Base-by-base conservation (phyloP, 2,888 invertebrate genomes). In the Morpho helenor region DNA sequence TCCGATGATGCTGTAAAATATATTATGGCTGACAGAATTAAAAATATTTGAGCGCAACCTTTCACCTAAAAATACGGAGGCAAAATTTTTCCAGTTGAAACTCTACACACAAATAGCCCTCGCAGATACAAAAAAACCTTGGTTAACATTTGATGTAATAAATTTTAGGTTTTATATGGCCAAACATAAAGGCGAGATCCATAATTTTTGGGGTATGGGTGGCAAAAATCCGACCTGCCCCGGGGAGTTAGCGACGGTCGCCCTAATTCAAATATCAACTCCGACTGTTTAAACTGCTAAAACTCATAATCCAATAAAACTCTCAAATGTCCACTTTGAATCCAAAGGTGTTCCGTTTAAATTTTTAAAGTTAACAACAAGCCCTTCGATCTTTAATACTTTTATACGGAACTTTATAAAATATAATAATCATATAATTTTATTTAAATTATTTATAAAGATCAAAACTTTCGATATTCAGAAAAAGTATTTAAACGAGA, bases 271-370 rank as follows among this genome's bases (percentile, higher is more conserved):
- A 76, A 73, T 73, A 73, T 71, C 69, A 66, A 66, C 71, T 76
- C 74, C 73, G 75, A 75, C 78, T 75, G 79, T 83, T 84, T 79
- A 81, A 86, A 81, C 77, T 79, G 77, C 76, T 76, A 80, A 85
- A 84, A 82, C 82, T 77, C 76, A 78, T 87, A 87, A 88, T 87
- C 86, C 84, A 79, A 87, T 87, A 75, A 85, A 77, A 74, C 77
- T 73, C 74, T 74, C 74, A 69, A 72, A 70, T 74, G 78, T 74
- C 74, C 77, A 75, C 66, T 74, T 71, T 76, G 76, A 78, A 74
- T 54, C 52, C 57, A 59, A 63, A 68, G 57, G 61, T 63, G 57
- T 57, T 63, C 50, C 41, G 31, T 44, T 56, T 47, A 54, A 62
- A 58, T 60, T 51, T 42, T 54, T 42, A 55, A 57, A 57, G 61